Percentiles rank a stretch among this genome's conserved stretches.
phyloP scores from a whole-genome alignment of 2,888 invertebrate genomes.

The Gisinianus flammeolus region DNA sequence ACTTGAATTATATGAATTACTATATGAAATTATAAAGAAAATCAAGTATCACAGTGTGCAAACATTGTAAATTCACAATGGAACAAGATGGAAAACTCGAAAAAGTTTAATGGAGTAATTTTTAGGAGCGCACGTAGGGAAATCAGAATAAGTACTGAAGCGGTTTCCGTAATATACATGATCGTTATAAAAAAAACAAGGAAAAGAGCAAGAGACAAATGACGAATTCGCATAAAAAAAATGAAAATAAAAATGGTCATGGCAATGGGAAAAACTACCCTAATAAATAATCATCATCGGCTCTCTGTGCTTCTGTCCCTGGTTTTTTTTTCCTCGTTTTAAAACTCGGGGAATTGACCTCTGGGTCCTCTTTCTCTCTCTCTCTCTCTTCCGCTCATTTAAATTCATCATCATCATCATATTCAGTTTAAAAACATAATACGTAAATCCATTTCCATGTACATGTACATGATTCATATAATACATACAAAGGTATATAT shows the following conservation, averaged over 20 bases:
- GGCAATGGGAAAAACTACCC: constrained; percentile 4
- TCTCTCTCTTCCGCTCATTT: background rate
- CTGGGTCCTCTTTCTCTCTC: background rate
- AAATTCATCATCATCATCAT: constrained; percentile 5
- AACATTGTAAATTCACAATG: no score
- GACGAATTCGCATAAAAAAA: constrained; percentile 19
- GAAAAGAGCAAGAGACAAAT: background rate
- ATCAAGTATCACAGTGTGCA: no score
- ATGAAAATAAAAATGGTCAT: background rate
- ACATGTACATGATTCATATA: background rate
- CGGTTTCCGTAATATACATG: background rate
- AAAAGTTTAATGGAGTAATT: background rate
- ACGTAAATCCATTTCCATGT: background rate
- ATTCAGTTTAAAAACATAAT: background rate
- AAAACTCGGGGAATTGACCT: constrained; percentile 13
- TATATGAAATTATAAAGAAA: no score
- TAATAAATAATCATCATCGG: constrained; percentile 1
- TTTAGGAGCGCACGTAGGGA: background rate
- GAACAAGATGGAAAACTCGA: no score
- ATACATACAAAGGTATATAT: background rate
- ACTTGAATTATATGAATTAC: no score
- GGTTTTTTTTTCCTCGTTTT: background rate
- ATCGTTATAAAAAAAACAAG: background rate
- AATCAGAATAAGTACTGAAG: background rate
- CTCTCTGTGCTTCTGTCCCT: background rate